These are phyloP conservation scores for Cerastoderma edule DNA, from an alignment of 2,888 invertebrate genomes.

Conservation along the genomic window DNA sequence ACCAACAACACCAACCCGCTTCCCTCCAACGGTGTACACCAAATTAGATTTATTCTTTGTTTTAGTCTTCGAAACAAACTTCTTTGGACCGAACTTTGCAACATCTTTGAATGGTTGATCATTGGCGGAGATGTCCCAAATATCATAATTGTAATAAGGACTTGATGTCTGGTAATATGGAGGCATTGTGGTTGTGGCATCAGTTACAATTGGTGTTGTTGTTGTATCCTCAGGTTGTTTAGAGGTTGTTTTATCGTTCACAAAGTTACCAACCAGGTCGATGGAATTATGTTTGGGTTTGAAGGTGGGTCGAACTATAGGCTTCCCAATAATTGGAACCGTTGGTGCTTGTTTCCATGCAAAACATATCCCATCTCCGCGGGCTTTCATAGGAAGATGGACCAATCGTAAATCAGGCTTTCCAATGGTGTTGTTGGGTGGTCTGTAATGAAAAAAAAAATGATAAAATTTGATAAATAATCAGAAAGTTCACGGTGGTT, in stretches of 20 bases:
- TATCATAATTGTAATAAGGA: neutral
- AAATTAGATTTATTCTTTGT: neutral
- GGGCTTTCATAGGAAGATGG: constrained; percentile 78
- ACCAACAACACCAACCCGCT: constrained; percentile 9
- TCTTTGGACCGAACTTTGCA: neutral
- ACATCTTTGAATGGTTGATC: neutral
- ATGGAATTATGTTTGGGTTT: too few species aligned
- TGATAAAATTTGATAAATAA: too few species aligned
- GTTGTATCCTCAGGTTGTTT: neutral
- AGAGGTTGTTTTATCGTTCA: neutral
- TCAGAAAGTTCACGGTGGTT: too few species aligned
- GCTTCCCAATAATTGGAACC: neutral
- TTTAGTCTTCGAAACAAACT: constrained; percentile 2
- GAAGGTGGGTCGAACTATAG: neutral
- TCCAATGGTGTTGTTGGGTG: constrained; percentile 41
- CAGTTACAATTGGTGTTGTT: neutral
- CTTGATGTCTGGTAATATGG: neutral
- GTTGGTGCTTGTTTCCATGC: constrained; percentile 75
- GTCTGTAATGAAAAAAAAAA: constrained; percentile 45
- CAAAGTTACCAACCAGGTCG: neutral
- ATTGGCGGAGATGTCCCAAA: constrained; percentile 4
- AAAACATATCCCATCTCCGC: constrained; percentile 76
- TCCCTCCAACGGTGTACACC: constrained; percentile 9
- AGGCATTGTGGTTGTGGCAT: neutral
- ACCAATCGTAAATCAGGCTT: constrained; percentile 74